Percentiles rank a stretch among this genome's conserved stretches.
phyloP scores from a whole-genome alignment of 2,888 invertebrate species.

The Coelopa pilipes region DNA sequence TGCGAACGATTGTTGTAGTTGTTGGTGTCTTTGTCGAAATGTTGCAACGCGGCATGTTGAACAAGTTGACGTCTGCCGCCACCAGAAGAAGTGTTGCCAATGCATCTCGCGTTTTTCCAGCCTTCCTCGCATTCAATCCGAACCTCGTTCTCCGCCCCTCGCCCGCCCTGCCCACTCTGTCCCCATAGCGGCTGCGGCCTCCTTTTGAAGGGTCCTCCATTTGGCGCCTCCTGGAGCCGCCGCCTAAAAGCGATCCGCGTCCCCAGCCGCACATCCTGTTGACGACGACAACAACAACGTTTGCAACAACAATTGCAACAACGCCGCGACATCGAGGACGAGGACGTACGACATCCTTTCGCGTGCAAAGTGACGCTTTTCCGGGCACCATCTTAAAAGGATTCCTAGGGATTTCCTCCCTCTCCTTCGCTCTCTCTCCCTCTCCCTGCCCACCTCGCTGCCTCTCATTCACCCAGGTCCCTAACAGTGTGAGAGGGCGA shows the following conservation, averaged over 20 bases:
- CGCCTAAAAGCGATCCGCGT: conserved; percentile 6
- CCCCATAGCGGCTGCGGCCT: not conserved
- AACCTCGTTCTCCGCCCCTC: not conserved
- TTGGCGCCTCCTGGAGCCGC: not conserved
- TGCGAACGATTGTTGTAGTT: too few relatives aligned
- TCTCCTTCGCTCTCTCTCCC: too few relatives aligned
- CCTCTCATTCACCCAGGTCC: too few relatives aligned
- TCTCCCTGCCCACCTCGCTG: too few relatives aligned
- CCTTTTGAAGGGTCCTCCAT: not conserved
- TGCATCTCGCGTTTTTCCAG: conserved; percentile 29
- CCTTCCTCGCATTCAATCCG: conserved; percentile 11
- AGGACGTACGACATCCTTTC: not conserved
- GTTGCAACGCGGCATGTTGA: conserved; percentile 15
- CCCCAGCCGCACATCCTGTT: not conserved
- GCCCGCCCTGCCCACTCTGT: not conserved
- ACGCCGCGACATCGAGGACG: too few relatives aligned
- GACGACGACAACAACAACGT: too few relatives aligned
- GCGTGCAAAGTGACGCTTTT: not conserved
- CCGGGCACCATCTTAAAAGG: too few relatives aligned
- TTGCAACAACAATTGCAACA: too few relatives aligned
- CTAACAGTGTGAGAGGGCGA: too few relatives aligned
- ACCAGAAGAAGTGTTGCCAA: conserved; percentile 1
- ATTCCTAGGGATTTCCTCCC: not conserved
- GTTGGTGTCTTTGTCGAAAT: not conserved
- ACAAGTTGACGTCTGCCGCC: conserved; percentile 12